Evolutionary conservation across 2,888 invertebrate species (phyloP).

Genomic region (Xestia c-nigrum): DNA sequence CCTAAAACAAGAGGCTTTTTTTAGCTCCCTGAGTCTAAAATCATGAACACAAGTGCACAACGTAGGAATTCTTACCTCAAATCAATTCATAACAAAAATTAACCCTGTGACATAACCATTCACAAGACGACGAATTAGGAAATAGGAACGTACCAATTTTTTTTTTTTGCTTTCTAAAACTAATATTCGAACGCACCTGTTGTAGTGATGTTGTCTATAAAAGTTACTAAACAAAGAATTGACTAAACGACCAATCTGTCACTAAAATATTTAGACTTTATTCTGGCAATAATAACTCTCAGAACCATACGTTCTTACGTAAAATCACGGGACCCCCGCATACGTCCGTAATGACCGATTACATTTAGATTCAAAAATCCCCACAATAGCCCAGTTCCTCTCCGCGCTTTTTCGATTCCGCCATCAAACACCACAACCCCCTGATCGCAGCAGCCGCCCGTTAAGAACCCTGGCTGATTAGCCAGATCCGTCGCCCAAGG

Average conservation of each 20-base stretch:
- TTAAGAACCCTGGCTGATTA: too few relatives aligned
- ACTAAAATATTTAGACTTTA: too few relatives aligned
- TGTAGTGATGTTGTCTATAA: constrained; percentile 6
- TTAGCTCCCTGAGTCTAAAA: constrained; percentile 16
- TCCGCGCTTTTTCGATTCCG: too few relatives aligned
- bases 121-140: constrained; percentile 15
- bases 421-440: too few relatives aligned
- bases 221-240: constrained; percentile 10
- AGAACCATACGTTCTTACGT: too few relatives aligned
- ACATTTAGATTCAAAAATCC: too few relatives aligned
- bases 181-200: constrained; percentile 27
- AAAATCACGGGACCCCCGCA: too few relatives aligned
- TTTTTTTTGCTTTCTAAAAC: not conserved
- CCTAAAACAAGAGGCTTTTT: constrained; percentile 63
- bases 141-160: not conserved
- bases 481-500: too few relatives aligned
- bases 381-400: too few relatives aligned
- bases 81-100: constrained; percentile 80
- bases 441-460: too few relatives aligned
- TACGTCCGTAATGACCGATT: too few relatives aligned
- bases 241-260: not conserved
- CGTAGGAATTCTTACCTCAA: constrained; percentile 76
- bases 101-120: constrained; percentile 86
- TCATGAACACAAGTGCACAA: not conserved
- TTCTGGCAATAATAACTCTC: too few relatives aligned